phyloP scores from a whole-genome alignment of 2,797 vertebrate genomes.

The Leuciscus waleckii region DNA sequence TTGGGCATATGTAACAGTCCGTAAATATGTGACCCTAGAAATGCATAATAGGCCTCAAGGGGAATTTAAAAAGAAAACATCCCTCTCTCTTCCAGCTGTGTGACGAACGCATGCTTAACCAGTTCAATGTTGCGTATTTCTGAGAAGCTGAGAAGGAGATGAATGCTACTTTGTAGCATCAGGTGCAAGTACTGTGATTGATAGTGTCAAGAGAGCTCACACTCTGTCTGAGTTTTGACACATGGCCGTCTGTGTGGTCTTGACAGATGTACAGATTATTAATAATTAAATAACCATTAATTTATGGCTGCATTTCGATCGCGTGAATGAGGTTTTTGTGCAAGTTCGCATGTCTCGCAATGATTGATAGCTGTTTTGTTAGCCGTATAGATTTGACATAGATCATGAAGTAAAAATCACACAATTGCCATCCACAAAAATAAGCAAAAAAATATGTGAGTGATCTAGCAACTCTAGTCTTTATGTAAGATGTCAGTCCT shows the following conservation, averaged over 20 bases:
- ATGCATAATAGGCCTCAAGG: slow-evolving; percentile 51
- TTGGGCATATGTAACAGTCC: slow-evolving; percentile 43
- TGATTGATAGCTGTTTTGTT: neutral
- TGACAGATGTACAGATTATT: neutral
- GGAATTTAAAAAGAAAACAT: slow-evolving; percentile 68
- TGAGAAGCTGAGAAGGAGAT: neutral
- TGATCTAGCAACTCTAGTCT: too few relatives aligned
- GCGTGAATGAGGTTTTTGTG: neutral
- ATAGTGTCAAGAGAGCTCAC: slow-evolving; percentile 3
- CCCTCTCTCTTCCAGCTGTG: slow-evolving; percentile 58
- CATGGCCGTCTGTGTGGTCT: neutral
- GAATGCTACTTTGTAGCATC: neutral
- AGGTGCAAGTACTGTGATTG: slow-evolving; percentile 16
- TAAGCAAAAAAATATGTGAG: neutral
- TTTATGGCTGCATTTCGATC: neutral
- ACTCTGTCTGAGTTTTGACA: neutral
- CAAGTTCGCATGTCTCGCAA: neutral
- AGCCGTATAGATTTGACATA: neutral
- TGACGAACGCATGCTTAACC: slow-evolving; percentile 32
- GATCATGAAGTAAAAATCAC: neutral
- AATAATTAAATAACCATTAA: slow-evolving; percentile 5
- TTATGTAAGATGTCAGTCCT: neutral
- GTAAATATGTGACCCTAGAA: slow-evolving; percentile 50
- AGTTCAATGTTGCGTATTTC: neutral
- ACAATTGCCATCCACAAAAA: neutral